Evolutionary conservation across 2,113 vertebrate species (phyloP), one percentile per base, ranked within the genome.

Genomic region (Parus major): DNA sequence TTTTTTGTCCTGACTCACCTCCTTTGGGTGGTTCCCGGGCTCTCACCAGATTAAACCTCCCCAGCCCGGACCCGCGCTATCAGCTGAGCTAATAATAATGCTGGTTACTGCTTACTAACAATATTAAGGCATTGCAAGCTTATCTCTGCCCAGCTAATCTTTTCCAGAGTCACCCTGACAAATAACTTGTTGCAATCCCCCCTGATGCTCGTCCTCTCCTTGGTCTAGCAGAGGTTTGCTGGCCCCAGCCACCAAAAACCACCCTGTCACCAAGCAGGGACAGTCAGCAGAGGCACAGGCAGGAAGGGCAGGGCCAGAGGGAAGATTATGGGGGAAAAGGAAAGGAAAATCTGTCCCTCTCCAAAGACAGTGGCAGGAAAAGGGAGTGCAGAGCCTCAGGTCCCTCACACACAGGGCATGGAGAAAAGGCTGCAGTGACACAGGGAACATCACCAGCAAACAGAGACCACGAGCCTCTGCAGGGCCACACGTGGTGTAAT

Each of bases 81-180:
- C 73, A 6, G 80, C 94, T 79, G 90, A 88, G 96, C 94, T 96
- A 97, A 97, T 96, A 95, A 97, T 98, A 97, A 95, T 77, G 85
- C 81, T 52, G 5, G 71, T 72, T 95, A 69, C 93, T 93, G 88
- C 95, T 97, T 91, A 92, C 96, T 96, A 91, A 93, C 63, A 61
- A 94, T 27, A 49, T 77, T 78, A 96, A 82, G 59, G 82, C 85
- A 46, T 20, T 46, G 85, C 89, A 75, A 77, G 95, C 97, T 97
- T 97, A 96, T 97, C 96, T 92, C 82, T 79, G 78, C 59, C 88
- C 28, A 80, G 90, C 61, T 98, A 97, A 98, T 97, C 97, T 95
- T 91, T 86, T 66, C 93, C 88, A 96, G 77, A 92, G 90, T 88
- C 86, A 95, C 81, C 84, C 94, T 28, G 55, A 94, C 76, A 94